Base-by-base conservation (phyloP, 1,140 invertebrate species). In the Tetranychus urticae region DNA sequence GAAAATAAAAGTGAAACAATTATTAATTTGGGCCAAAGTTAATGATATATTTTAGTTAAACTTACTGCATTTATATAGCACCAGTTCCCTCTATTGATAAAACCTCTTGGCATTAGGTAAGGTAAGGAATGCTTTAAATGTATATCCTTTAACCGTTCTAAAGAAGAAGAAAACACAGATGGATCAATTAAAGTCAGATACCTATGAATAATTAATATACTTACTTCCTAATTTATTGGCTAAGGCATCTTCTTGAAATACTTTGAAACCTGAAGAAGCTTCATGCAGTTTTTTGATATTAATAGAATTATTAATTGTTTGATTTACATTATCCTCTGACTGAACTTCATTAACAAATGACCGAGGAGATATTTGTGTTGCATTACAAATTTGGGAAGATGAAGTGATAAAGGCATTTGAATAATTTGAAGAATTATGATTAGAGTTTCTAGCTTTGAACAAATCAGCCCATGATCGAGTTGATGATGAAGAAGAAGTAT, bases 11-110 rank as follows among this genome's bases (percentile, higher is more conserved):
- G 45, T 13, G 13, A 56, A 61, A 62, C 55, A 35, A 45, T 33
- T 23, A 46, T 50, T 62, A 60, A 62, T 60, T 35, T 31, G 47
- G 33, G 34, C 54, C 33, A 37, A 14, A 59, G 13, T 13, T 2
- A 61, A 1, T 4, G 34, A 13, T 14, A 61, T 36, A 61, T 34
- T 13, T 1, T 39, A 47, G n/a, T 31, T 10, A 59, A 23, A 56
- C 47, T 45, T 72, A 74, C 72, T 37, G 89, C 87, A 74, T 96
- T 94, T 36, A 92, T 87, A 69, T 93, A 96, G 74, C 90, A 96
- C 74, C 88, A 93, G 76, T 93, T 94, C 56, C 84, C 87, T 58
- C 82, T 80, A 73, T 94, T 94, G 46, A 82, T 85, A 14, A 96
- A 77, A 10, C 89, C 89, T 59, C 88, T 79, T 1, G 88, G 89